A percentile compares a stretch with the other conserved stretches of the same genome.
phyloP scores from a whole-genome alignment of 2,113 vertebrate genomes.

The Muscicapa adusta region DNA sequence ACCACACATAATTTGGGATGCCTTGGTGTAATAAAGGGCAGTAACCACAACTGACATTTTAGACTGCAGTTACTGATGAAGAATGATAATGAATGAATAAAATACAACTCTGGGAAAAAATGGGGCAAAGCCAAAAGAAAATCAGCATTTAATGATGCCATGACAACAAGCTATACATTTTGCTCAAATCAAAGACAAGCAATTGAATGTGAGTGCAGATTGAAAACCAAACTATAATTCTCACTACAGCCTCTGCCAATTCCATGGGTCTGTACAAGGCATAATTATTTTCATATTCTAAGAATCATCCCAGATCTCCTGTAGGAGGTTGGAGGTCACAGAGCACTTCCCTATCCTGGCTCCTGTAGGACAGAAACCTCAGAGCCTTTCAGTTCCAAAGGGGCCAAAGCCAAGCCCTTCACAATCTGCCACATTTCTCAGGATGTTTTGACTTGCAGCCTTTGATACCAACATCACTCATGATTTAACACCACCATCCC shows the following conservation, averaged over 20 bases:
- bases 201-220: neutral
- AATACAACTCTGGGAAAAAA: neutral
- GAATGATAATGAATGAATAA: neutral
- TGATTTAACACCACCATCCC: neutral
- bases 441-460: neutral
- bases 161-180: neutral
- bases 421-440: neutral
- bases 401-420: neutral
- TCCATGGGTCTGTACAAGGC: neutral
- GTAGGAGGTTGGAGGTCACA: neutral
- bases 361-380: neutral
- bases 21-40: neutral
- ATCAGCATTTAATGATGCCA: neutral
- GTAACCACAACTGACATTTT: neutral
- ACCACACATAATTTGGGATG: neutral
- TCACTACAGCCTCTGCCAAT: neutral
- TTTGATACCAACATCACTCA: neutral
- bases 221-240: neutral
- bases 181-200: neutral
- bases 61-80: neutral
- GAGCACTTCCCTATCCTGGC: neutral
- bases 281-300: neutral
- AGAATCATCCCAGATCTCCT: neutral
- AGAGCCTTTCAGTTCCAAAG: neutral
- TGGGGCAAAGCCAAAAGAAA: neutral